phyloP scores from a whole-genome alignment of 2,113 vertebrate genomes.

The Gymnarchus niloticus region DNA sequence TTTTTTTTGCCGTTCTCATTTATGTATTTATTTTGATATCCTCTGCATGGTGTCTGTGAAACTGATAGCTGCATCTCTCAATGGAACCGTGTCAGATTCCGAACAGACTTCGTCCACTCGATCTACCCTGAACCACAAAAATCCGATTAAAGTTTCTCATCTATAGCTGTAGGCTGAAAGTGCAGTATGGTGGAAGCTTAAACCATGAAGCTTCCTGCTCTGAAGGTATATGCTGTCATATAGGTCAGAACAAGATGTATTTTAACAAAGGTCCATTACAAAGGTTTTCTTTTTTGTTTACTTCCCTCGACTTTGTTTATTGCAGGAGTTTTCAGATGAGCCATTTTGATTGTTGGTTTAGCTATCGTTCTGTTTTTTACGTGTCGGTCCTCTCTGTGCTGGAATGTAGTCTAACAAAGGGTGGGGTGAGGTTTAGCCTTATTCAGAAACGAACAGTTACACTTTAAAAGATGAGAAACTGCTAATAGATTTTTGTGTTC shows the following conservation, averaged over 20 bases:
- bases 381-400: neutral
- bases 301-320: neutral
- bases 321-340: neutral
- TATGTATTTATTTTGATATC: slow-evolving; percentile 41
- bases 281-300: neutral
- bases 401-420: neutral
- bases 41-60: slow-evolving; percentile 76
- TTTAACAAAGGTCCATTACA: neutral
- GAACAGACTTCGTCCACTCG: slow-evolving; percentile 79
- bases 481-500: slow-evolving; percentile 99
- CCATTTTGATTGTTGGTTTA: neutral
- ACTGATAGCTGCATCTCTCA: slow-evolving; percentile 77
- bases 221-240: neutral
- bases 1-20: slow-evolving; percentile 39
- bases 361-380: neutral
- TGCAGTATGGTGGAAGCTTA: neutral
- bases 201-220: neutral
- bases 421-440: neutral
- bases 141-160: slow-evolving; percentile 86
- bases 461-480: slow-evolving; percentile 93
- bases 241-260: neutral
- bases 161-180: slow-evolving; percentile 47
- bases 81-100: slow-evolving; percentile 77
- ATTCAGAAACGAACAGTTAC: neutral
- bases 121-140: slow-evolving; percentile 79